phyloP scores from a whole-genome alignment of 2,113 vertebrate genomes.

The Glareola pratincola region DNA sequence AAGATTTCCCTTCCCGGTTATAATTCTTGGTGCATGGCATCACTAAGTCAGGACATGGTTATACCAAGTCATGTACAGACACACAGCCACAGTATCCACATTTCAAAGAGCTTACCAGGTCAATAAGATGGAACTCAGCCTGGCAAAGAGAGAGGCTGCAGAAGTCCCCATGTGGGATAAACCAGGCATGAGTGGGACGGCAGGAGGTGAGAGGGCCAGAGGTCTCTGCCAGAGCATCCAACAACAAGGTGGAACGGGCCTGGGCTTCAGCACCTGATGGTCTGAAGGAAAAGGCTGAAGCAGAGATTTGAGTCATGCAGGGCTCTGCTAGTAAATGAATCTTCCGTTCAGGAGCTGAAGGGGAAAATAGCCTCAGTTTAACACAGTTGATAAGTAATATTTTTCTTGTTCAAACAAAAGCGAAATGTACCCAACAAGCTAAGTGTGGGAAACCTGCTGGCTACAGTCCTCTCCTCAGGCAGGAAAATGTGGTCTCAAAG shows the following conservation, averaged over 20 bases:
- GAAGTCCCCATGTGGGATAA: not conserved
- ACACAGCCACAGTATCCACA: not conserved
- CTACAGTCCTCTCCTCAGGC: not conserved
- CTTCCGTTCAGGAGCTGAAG: not conserved
- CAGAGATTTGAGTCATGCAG: not conserved
- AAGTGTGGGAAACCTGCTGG: not conserved
- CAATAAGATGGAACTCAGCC: not conserved
- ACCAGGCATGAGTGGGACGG: not conserved
- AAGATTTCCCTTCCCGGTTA: not conserved
- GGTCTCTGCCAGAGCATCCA: not conserved
- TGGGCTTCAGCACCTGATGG: not conserved
- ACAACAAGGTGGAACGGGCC: rapidly evolving
- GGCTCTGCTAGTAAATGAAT: not conserved
- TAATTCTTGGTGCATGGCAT: not conserved
- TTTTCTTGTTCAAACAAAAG: not conserved
- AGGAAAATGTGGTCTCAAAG: not conserved
- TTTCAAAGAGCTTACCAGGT: not conserved
- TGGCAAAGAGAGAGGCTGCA: not conserved
- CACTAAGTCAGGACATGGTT: not conserved
- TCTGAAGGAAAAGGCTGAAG: not conserved
- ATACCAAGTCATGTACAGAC: not conserved
- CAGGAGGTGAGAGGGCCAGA: not conserved
- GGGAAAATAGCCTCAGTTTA: not conserved
- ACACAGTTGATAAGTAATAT: not conserved
- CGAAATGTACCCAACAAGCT: not conserved